A percentile compares a stretch with the other conserved stretches of the same genome.
phyloP scores from a whole-genome alignment of 2,888 invertebrate genomes.

The Ormyrus pomaceus region DNA sequence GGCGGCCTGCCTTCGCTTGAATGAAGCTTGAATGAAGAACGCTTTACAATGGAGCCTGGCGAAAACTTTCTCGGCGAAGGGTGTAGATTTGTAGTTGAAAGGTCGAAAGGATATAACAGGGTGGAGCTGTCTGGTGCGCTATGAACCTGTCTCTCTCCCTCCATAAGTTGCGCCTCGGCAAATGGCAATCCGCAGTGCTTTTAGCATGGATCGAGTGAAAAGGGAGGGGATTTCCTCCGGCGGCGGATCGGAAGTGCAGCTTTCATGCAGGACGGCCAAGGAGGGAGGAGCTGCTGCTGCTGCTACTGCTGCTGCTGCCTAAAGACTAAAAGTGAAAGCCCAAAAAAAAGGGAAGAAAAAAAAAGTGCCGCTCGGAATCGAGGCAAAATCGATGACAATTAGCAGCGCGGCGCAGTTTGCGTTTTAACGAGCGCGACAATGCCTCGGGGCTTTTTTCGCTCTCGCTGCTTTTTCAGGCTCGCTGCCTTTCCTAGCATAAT shows the following conservation, averaged over 20 bases:
- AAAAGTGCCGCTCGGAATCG: not conserved
- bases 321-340: no score
- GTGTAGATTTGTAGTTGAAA: conserved; percentile 9
- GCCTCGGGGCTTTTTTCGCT: not conserved
- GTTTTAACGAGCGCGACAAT: not conserved
- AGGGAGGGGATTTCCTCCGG: conserved; percentile 41
- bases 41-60: no score
- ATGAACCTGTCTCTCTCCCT: not conserved
- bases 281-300: no score
- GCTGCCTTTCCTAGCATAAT: not conserved
- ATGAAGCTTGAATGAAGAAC: no score
- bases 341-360: no score
- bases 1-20: no score
- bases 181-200: conserved; percentile 34
- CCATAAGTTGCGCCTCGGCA: not conserved
- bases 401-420: not conserved
- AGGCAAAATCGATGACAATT: not conserved
- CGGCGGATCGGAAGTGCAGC: conserved; percentile 37
- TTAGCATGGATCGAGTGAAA: conserved; percentile 30
- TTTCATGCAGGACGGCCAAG: not conserved
- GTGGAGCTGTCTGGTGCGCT: not conserved
- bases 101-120: not conserved
- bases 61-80: not conserved
- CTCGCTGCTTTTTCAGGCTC: no score
- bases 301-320: no score